These are phyloP conservation scores for Muscicapa striata DNA, from an alignment of 2,797 vertebrate species.

Conservation along the genomic window DNA sequence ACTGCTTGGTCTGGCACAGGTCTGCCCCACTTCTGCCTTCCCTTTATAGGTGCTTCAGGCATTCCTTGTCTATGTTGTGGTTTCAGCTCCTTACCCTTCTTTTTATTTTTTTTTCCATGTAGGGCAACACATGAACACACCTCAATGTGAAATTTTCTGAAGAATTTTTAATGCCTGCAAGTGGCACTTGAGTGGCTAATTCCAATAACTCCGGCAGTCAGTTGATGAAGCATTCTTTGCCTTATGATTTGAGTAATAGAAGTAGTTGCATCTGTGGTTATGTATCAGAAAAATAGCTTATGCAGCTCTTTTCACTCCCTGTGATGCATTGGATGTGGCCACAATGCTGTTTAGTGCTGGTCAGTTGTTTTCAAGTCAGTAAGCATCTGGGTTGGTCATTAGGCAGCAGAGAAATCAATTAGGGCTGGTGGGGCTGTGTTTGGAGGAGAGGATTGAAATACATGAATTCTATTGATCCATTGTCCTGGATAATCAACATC, in stretches of 20 bases:
- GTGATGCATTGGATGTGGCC: background rate
- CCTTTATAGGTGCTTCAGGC: background rate
- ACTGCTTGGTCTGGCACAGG: background rate
- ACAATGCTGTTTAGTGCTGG: background rate
- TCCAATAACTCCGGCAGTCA: rapidly evolving
- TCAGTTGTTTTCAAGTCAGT: background rate
- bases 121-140: background rate
- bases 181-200: background rate
- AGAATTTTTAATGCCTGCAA: background rate
- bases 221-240: background rate
- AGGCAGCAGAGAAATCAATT: slow-evolving; percentile 14
- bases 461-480: slow-evolving; percentile 28
- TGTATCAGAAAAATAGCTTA: background rate
- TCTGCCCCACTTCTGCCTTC: background rate
- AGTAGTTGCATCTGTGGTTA: background rate
- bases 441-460: background rate
- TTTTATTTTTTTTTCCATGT: background rate
- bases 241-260: background rate
- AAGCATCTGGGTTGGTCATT: slow-evolving; percentile 24
- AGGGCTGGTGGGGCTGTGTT: background rate
- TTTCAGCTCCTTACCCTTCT: background rate
- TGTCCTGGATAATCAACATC: slow-evolving; percentile 33
- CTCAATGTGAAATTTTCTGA: background rate
- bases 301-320: background rate
- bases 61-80: rapidly evolving